These are phyloP conservation scores for Brachionus calyciflorus DNA, from an alignment of 1,140 invertebrate species.

Conservation along the genomic window DNA sequence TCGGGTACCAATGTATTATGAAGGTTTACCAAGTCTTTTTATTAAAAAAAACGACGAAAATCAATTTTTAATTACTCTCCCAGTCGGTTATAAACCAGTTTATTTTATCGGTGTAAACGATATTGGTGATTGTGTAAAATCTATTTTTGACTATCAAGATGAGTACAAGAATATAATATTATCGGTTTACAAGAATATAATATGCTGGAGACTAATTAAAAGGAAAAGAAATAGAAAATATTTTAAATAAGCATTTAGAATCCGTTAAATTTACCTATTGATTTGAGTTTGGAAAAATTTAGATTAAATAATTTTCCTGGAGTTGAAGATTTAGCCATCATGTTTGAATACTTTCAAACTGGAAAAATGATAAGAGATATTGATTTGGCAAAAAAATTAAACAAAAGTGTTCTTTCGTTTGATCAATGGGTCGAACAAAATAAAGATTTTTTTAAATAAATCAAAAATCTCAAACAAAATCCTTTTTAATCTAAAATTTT, in stretches of 20 bases:
- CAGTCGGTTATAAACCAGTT: not conserved
- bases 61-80: not conserved
- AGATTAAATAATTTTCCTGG: not conserved
- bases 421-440: slow-evolving; percentile 20
- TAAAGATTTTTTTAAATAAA: not conserved
- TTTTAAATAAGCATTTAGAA: not conserved
- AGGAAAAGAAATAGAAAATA: not conserved
- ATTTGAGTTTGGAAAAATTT: not conserved
- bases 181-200: too few species aligned
- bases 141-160: not conserved
- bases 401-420: not conserved
- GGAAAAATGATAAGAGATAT: slow-evolving; percentile 4
- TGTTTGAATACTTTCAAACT: slow-evolving; percentile 22
- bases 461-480: too few species aligned
- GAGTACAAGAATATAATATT: slow-evolving; percentile 4
- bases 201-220: not conserved
- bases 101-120: not conserved
- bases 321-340: not conserved
- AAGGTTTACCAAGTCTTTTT: not conserved
- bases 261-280: not conserved
- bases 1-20: slow-evolving; percentile 3
- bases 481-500: too few species aligned
- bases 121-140: not conserved
- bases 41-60: not conserved
- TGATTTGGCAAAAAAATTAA: not conserved